A percentile compares a stretch with the other conserved stretches of the same genome.
phyloP scores from a whole-genome alignment of 2,888 invertebrate species.

The Cosmia trapezina region DNA sequence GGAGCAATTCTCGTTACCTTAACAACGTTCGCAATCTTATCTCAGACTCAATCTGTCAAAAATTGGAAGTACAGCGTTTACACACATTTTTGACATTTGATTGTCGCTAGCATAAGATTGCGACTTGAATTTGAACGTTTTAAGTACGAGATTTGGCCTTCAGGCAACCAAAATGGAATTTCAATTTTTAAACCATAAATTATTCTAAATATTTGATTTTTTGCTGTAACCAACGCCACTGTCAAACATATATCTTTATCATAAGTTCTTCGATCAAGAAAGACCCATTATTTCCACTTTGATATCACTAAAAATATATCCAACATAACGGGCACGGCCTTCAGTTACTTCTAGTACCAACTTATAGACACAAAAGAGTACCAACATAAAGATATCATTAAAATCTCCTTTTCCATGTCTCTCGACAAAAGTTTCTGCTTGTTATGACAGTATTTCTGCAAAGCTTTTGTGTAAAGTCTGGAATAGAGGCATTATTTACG shows the following conservation, averaged over 20 bases:
- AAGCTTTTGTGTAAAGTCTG: slow-evolving; percentile 60
- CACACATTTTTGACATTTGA: too few species aligned
- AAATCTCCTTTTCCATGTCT: slow-evolving; percentile 65
- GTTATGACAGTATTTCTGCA: slow-evolving; percentile 64
- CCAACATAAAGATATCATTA: slow-evolving; percentile 66
- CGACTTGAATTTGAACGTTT: too few species aligned
- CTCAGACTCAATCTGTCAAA: too few species aligned
- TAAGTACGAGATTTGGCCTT: too few species aligned
- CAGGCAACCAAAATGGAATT: too few species aligned
- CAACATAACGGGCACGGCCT: slow-evolving; percentile 37
- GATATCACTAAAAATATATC: slow-evolving; percentile 23
- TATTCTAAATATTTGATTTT: too few species aligned
- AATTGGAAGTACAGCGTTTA: too few species aligned
- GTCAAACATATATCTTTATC: background rate
- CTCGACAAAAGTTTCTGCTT: slow-evolving; percentile 63
- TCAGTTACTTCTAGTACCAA: slow-evolving; percentile 48
- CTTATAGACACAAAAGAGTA: slow-evolving; percentile 51
- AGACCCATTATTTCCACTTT: slow-evolving; percentile 22
- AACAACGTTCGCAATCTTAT: too few species aligned
- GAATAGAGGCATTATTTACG: slow-evolving; percentile 47
- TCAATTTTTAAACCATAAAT: too few species aligned
- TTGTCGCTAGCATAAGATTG: too few species aligned
- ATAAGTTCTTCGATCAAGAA: background rate
- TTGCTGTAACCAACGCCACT: background rate
- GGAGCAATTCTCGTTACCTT: too few species aligned